phyloP scores from a whole-genome alignment of 2,113 vertebrate genomes.

The Chlorodrepanis virens region DNA sequence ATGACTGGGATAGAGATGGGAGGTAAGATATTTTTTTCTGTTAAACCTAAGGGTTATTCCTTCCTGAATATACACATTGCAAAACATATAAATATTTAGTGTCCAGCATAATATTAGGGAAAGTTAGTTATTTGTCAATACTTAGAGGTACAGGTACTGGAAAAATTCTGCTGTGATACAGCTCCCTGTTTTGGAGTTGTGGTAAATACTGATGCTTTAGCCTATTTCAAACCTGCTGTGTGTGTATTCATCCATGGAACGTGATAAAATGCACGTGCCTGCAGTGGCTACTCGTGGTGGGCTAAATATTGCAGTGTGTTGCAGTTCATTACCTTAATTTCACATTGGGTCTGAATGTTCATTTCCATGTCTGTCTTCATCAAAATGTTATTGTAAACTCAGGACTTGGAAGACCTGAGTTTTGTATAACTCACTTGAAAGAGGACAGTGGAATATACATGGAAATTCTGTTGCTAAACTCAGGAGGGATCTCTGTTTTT shows the following conservation, averaged over 20 bases:
- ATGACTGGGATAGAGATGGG: slow-evolving; percentile 94
- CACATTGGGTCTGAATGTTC: not conserved
- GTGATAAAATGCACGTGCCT: not conserved
- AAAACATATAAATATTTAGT: not conserved
- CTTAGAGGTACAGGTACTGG: not conserved
- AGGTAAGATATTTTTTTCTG: slow-evolving; percentile 71
- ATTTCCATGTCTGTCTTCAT: not conserved
- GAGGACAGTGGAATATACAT: rapidly evolving
- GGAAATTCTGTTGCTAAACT: not conserved
- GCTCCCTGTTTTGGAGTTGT: not conserved
- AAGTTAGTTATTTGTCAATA: not conserved
- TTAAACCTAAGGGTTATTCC: not conserved
- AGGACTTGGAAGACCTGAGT: not conserved
- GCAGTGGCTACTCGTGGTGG: not conserved
- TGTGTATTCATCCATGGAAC: not conserved
- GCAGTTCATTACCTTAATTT: not conserved
- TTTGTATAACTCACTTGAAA: not conserved
- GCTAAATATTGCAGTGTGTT: not conserved
- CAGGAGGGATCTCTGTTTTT: not conserved
- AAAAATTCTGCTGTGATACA: not conserved
- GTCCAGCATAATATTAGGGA: not conserved
- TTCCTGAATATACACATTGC: not conserved
- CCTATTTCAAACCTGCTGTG: not conserved
- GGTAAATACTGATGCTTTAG: not conserved
- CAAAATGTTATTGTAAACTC: not conserved